These are phyloP conservation scores for Chelon labrosus DNA, from an alignment of 2,797 vertebrate genomes.

Conservation along the genomic window DNA sequence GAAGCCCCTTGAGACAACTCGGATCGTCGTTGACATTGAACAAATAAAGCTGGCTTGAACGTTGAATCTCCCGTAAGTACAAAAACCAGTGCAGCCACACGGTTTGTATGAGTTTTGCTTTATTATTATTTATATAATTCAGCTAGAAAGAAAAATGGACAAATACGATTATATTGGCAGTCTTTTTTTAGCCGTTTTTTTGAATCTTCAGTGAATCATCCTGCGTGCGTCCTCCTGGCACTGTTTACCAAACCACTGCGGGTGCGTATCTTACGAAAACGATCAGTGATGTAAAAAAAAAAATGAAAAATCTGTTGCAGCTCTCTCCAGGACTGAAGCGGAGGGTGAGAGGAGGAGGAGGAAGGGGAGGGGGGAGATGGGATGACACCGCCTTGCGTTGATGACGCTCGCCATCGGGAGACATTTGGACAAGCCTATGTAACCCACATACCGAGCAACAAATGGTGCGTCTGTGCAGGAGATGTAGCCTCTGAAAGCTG, in stretches of 20 bases:
- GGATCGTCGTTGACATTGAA: too few relatives aligned
- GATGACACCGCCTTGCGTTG: slow-evolving; percentile 76
- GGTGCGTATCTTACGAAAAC: background rate
- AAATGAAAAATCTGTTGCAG: slow-evolving; percentile 7
- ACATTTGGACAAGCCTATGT: slow-evolving; percentile 76
- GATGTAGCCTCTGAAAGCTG: slow-evolving; percentile 41
- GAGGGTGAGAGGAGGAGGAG: background rate
- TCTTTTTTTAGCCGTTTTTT: too few relatives aligned
- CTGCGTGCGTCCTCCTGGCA: background rate
- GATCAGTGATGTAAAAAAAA: background rate
- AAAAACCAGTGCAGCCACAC: too few relatives aligned
- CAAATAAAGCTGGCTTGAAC: too few relatives aligned
- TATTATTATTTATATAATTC: too few relatives aligned
- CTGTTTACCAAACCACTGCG: background rate
- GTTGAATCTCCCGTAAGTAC: too few relatives aligned
- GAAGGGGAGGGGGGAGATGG: background rate
- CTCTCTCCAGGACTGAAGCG: slow-evolving; percentile 8
- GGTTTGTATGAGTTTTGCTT: too few relatives aligned
- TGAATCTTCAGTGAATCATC: background rate
- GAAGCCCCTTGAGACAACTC: too few relatives aligned
- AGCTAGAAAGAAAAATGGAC: too few relatives aligned
- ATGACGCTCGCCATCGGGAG: slow-evolving; percentile 75
- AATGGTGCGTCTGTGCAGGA: slow-evolving; percentile 52
- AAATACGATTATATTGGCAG: too few relatives aligned
- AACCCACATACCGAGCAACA: slow-evolving; percentile 69